Evolutionary conservation across 2,113 vertebrate genomes (phyloP).

Genomic region (Cichladusa arquata): DNA sequence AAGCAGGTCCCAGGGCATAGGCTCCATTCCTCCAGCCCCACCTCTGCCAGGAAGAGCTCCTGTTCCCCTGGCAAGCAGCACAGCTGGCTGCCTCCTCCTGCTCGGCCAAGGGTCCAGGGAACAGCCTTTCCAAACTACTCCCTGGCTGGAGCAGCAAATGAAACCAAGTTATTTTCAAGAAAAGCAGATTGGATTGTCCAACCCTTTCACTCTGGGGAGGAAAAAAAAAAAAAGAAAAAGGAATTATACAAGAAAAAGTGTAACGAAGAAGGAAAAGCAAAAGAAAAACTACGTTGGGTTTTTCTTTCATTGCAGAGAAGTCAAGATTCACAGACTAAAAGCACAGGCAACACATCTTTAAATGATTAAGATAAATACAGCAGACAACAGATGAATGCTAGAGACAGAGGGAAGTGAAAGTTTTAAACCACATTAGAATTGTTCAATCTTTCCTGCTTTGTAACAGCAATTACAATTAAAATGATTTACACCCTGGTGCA

Average conservation of each 20-base stretch:
- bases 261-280: neutral
- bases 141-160: slow-evolving; percentile 34
- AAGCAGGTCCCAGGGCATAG: neutral
- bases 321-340: slow-evolving; percentile 8
- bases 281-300: neutral
- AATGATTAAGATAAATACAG: slow-evolving; percentile 37
- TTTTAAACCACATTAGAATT: neutral
- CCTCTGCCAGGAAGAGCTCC: slow-evolving; percentile 48
- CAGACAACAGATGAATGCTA: slow-evolving; percentile 5
- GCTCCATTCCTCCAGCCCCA: neutral
- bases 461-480: neutral
- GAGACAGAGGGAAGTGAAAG: neutral
- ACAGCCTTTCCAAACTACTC: slow-evolving; percentile 44
- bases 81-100: slow-evolving; percentile 26
- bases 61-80: slow-evolving; percentile 1
- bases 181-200: neutral
- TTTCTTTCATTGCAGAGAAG: neutral
- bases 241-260: neutral
- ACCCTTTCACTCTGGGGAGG: neutral
- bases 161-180: slow-evolving; percentile 46
- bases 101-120: slow-evolving; percentile 1
- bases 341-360: slow-evolving; percentile 24
- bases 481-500: neutral
- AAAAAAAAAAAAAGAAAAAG: neutral
- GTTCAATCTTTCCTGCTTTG: neutral